Evolutionary conservation across 30 jellyfish, hydroid and myxozoan genomes (phyloP).

Genomic region (Aurelia coerulea): DNA sequence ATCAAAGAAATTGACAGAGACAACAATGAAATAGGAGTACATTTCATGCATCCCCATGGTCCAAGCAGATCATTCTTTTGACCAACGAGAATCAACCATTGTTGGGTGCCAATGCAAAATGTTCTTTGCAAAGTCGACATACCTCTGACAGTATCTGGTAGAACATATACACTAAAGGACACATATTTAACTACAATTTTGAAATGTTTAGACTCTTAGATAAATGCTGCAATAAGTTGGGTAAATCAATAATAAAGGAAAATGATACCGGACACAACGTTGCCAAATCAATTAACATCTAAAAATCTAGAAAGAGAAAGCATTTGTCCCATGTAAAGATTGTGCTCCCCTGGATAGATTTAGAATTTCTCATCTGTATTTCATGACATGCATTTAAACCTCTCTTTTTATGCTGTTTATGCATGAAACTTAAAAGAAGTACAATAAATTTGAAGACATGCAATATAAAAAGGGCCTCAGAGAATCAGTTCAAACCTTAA

Average conservation of each 20-base stretch:
- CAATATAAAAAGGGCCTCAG: background rate
- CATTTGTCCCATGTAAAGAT: background rate
- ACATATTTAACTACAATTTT: background rate
- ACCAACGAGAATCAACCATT: constrained; percentile 50
- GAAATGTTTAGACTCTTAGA: background rate
- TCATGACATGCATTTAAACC: no score
- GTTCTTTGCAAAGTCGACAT: background rate
- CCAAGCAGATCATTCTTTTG: constrained; percentile 39
- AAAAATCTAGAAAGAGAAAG: no score
- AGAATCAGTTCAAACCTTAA: background rate
- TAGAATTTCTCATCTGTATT: no score
- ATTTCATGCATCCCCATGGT: constrained; percentile 67
- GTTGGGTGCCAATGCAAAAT: constrained; percentile 12
- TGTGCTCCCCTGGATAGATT: background rate
- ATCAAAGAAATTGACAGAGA: constrained; percentile 43
- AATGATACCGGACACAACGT: no score
- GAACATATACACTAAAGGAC: constrained; percentile 7
- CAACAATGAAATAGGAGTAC: constrained; percentile 24
- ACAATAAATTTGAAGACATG: background rate
- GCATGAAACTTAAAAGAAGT: no score
- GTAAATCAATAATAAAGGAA: no score
- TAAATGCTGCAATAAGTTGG: background rate
- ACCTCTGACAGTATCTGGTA: constrained; percentile 6
- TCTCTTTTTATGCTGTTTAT: no score
- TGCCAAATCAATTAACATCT: no score